Base-by-base conservation (phyloP, 2,797 vertebrate species). In the Heliangelus exortis region DNA sequence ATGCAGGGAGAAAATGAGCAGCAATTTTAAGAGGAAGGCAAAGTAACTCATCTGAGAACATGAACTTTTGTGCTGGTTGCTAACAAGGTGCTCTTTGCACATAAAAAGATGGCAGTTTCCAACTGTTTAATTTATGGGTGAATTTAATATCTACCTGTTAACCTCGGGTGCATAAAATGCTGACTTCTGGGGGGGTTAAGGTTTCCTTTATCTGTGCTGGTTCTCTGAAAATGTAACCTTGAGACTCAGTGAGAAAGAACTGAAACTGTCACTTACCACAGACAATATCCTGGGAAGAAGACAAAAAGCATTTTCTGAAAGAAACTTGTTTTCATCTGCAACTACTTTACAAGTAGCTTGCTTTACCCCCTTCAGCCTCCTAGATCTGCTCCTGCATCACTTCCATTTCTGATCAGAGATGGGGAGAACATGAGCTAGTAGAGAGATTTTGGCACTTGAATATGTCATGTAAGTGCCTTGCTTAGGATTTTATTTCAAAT, bases 121-220 rank as follows among this genome's bases (percentile, higher is more conserved):
- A 79, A 75, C 89, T 94, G 84, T 73, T 95, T 93, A 79, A 93
- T 88, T 92, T 94, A 96, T n/a, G n/a, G 57, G 48, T 53, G 68
- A 78, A 84, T 65, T 90, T 36, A 89, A 39, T 48, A 91, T 54
- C 83, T 88, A 48, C 62, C 68, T 12, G 21, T 76, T 78, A 92
- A 90, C 73, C 89, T 91, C 81, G 83, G 75, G 58, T 25, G 31
- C 19, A 48, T 14, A 69, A 93, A 95, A 62, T 22, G 45, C 50
- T 87, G 62, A 79, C 34, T 41, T 90, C 54, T 53, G 69, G 58
- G 53, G 43, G 51, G 41, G 36, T 58, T 58, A 41, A 67, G 26
- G 65, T 48, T 82, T 91, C 65, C 62, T 93, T 92, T 83, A 53
- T 78, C 67, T 90, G 9, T 34, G n/a, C 54, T 4, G 9, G 16